phyloP scores from a whole-genome alignment of 2,113 vertebrate genomes.

The Diadophis punctatus region DNA sequence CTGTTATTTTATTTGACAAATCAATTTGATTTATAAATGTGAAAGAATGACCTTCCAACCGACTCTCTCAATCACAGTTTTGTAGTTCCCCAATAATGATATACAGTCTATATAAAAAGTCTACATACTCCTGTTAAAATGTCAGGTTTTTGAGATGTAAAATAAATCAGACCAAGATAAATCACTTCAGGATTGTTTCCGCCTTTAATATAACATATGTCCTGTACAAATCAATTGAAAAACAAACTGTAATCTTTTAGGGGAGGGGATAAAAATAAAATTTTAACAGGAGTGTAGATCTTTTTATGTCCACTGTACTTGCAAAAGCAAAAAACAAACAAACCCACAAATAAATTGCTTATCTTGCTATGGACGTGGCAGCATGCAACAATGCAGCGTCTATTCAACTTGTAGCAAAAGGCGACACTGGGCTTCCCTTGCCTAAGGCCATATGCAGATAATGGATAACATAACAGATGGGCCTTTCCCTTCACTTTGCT shows the following conservation, averaged over 20 bases:
- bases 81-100: neutral
- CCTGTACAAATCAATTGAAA: neutral
- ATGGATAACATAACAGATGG: constrained; percentile 62
- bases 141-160: neutral
- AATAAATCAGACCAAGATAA: neutral
- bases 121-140: neutral
- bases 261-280: neutral
- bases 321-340: neutral
- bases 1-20: neutral
- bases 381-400: neutral
- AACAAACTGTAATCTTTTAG: neutral
- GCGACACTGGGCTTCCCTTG: constrained; percentile 47
- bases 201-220: neutral
- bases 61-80: neutral
- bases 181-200: neutral
- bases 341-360: neutral
- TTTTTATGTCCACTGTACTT: neutral
- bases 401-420: constrained; percentile 18
- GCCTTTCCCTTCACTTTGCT: constrained; percentile 55
- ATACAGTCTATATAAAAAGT: neutral
- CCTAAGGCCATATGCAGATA: constrained; percentile 62
- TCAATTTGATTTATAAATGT: neutral
- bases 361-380: neutral
- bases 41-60: neutral
- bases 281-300: neutral